Evolutionary conservation across 2,797 vertebrate species (phyloP), one percentile per base, ranked within the genome.

Genomic region (Rhinella marina): DNA sequence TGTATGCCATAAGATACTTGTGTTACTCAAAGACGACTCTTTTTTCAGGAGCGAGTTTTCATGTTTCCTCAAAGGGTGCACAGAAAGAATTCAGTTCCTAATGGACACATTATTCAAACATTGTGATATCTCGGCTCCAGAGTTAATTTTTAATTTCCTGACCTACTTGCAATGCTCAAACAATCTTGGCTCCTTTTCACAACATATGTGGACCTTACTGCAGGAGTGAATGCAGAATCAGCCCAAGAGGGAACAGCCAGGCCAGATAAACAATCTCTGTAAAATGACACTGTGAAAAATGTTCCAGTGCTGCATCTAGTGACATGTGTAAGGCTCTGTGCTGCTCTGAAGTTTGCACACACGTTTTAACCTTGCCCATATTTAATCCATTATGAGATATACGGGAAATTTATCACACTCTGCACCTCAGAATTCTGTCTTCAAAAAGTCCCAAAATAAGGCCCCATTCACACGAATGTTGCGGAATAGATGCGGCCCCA

Each of bases 141-240:
- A 93, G 91, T 93, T 93, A 93, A 94, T 92, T 93, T 94, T 94
- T 93, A 93, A 94, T 93, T 94, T 95, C 93, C 94, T 93, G 93
- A 93, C 90, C 92, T 91, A 61, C 66, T 84, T 92, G 92, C 90
- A 91, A 90, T 91, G 90, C 92, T 92, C 91, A 90, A 92, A 91
- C 87, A 88, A 86, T 64, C 90, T 91, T 92, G 91, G 92, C 62
- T 90, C 83, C 85, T 87, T 91, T 75, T 91, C 86, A 72, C 85
- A 68, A 89, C 91, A 91, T 88, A 41, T 84, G 90, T 86, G 90
- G 90, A 92, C 90, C 90, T 90, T 90, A 90, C 23, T 92, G 88
- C 86, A 90, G 90, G 79, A 90, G 87, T 54, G 91, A 93, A 88
- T 90, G 91, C 90, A 92, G 90, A 77, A 91, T 92, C 90, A 92